Evolutionary conservation across 2,113 vertebrate genomes (phyloP).

Genomic region (Archocentrus centrarchus): DNA sequence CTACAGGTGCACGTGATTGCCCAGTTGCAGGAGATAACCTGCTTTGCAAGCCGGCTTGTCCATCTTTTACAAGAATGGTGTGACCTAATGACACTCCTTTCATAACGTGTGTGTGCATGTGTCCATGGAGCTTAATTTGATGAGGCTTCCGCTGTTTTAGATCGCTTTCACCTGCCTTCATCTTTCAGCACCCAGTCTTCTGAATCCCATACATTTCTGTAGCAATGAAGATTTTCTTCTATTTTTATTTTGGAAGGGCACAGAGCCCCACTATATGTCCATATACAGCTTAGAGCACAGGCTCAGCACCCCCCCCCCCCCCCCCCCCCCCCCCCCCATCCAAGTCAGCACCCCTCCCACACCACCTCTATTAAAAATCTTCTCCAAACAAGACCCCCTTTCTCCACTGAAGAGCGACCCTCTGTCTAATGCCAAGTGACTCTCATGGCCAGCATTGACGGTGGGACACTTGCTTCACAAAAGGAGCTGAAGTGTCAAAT

Average conservation of each 20-base stretch:
- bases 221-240: slow-evolving; percentile 84
- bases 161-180: slow-evolving; percentile 30
- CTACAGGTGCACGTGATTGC: slow-evolving; percentile 11
- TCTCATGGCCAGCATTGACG: slow-evolving; percentile 94
- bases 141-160: slow-evolving; percentile 27
- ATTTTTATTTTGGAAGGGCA: slow-evolving; percentile 82
- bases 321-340: too few relatives aligned
- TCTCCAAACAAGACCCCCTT: slow-evolving; percentile 93
- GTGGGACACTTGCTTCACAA: slow-evolving; percentile 91
- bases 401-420: slow-evolving; percentile 96
- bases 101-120: neutral
- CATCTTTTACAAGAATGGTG: neutral
- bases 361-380: slow-evolving; percentile 87
- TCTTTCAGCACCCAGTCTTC: slow-evolving; percentile 46
- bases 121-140: slow-evolving; percentile 13
- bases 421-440: slow-evolving; percentile 93
- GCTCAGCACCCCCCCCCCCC: slow-evolving; percentile 55
- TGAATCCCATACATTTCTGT: slow-evolving; percentile 49
- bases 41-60: neutral
- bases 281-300: slow-evolving; percentile 66
- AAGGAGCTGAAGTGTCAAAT: slow-evolving; percentile 93
- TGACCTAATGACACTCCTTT: neutral
- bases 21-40: neutral
- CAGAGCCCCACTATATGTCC: slow-evolving; percentile 91
- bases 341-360: slow-evolving; percentile 58